phyloP scores from a whole-genome alignment of 2,888 invertebrate genomes.

The Cosmia trapezina region DNA sequence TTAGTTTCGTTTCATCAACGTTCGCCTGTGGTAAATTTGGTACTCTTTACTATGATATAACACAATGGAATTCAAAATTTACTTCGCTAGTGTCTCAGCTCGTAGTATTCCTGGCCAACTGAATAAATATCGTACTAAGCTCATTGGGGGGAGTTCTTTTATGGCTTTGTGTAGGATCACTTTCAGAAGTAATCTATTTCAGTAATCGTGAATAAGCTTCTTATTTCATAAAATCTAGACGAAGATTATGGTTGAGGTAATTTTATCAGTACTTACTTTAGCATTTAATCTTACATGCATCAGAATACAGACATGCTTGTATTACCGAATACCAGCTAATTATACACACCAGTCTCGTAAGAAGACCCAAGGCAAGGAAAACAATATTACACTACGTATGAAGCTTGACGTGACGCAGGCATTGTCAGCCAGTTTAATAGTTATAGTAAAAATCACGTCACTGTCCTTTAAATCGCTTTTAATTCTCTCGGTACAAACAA shows the following conservation, averaged over 20 bases:
- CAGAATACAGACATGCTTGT: not conserved
- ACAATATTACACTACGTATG: conserved; percentile 23
- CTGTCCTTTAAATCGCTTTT: conserved; percentile 54
- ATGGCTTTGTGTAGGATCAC: conserved; percentile 6
- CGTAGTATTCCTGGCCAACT: conserved; percentile 31
- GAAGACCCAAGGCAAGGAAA: conserved; percentile 17
- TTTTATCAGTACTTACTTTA: not conserved
- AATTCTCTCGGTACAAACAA: conserved; percentile 60
- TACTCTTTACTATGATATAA: conserved; percentile 30
- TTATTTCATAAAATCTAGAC: conserved; percentile 7
- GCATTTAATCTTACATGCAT: not conserved
- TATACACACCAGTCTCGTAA: not conserved
- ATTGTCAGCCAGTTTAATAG: conserved; percentile 28
- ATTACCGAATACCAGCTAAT: not conserved
- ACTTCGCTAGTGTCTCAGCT: conserved; percentile 8
- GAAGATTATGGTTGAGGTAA: conserved; percentile 5
- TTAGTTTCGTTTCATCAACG: conserved; percentile 49
- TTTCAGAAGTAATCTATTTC: conserved; percentile 20
- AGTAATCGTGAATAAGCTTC: conserved; percentile 12
- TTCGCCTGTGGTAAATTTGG: conserved; percentile 35
- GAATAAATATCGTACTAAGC: conserved; percentile 35
- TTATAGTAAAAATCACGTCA: conserved; percentile 21
- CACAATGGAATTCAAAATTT: conserved; percentile 41
- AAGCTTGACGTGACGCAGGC: conserved; percentile 22
- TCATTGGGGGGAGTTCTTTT: conserved; percentile 14